Evolutionary conservation across 2,113 vertebrate species (phyloP).

Genomic region (Scomber scombrus): DNA sequence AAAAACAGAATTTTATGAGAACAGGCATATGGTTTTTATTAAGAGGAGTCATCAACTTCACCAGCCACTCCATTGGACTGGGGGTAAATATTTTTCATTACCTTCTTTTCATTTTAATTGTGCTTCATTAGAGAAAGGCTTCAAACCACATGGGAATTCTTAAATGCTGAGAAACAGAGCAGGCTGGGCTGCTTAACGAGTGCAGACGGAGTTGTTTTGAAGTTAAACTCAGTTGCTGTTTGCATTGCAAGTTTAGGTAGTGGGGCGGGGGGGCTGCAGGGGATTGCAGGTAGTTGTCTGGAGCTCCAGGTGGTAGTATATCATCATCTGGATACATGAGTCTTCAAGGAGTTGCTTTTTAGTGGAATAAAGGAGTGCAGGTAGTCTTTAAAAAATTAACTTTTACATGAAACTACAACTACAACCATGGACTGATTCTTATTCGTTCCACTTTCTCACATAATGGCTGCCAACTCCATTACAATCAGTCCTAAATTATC

Average conservation of each 20-base stretch:
- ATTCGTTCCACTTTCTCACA: conserved; percentile 36
- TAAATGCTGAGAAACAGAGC: conserved; percentile 66
- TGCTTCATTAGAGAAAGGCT: conserved; percentile 77
- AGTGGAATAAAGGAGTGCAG: conserved; percentile 6
- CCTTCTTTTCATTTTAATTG: conserved; percentile 75
- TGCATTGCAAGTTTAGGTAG: conserved; percentile 33
- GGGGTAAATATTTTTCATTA: conserved; percentile 82
- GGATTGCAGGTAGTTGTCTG: conserved; percentile 51
- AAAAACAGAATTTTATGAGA: conserved; percentile 76
- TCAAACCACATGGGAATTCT: conserved; percentile 77
- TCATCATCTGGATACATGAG: conserved; percentile 35
- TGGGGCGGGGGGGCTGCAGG: background rate
- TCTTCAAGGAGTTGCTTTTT: conserved; percentile 4
- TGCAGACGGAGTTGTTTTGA: conserved; percentile 62
- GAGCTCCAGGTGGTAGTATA: conserved; percentile 57
- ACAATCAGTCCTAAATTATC: conserved; percentile 33
- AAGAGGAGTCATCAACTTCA: conserved; percentile 72
- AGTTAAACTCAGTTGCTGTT: conserved; percentile 27
- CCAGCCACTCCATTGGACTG: conserved; percentile 73
- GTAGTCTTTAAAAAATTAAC: background rate
- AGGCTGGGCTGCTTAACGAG: conserved; percentile 56
- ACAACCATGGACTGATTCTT: conserved; percentile 17
- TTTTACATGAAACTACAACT: conserved; percentile 15
- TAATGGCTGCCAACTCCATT: conserved; percentile 12
- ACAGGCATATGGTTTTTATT: conserved; percentile 80